Conservation (phyloP, 1,140 invertebrate genomes). For the Pogonomyrmex californicus region DNA sequence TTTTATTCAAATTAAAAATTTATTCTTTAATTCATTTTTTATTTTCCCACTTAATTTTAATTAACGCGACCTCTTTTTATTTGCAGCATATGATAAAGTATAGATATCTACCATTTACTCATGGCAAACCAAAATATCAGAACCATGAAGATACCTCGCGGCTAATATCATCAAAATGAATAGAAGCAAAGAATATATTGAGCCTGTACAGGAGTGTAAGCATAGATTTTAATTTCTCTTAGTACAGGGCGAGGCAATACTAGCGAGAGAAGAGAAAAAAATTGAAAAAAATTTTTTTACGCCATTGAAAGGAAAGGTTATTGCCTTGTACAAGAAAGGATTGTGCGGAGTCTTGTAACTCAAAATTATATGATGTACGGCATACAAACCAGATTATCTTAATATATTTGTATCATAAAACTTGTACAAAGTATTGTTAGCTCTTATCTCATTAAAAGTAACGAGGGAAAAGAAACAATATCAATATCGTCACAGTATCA, state of each 20-base stretch:
- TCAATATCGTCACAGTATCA: slow-evolving; percentile 78
- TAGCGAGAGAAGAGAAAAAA: slow-evolving; percentile 35
- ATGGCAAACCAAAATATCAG: slow-evolving; percentile 98
- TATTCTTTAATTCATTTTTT: slow-evolving; percentile 23
- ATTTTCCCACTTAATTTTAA: not conserved
- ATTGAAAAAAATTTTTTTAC: slow-evolving; percentile 67
- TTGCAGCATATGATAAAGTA: slow-evolving; percentile 99
- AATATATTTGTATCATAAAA: slow-evolving; percentile 87
- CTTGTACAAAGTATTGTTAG: slow-evolving; percentile 87
- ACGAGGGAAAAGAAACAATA: slow-evolving; percentile 60
- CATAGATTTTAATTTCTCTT: slow-evolving; percentile 80
- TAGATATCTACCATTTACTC: slow-evolving; percentile 99
- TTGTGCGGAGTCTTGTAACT: slow-evolving; percentile 54
- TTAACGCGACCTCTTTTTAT: slow-evolving; percentile 71
- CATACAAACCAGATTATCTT: slow-evolving; percentile 83
- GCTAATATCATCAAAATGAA: slow-evolving; percentile 85
- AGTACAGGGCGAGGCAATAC: slow-evolving; percentile 47
- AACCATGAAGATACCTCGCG: slow-evolving; percentile 88
- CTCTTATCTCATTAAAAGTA: slow-evolving; percentile 78
- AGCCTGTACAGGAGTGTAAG: slow-evolving; percentile 78
- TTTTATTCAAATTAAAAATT: not conserved
- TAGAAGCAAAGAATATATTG: slow-evolving; percentile 77
- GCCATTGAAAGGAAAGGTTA: slow-evolving; percentile 64
- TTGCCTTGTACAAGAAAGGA: slow-evolving; percentile 70
- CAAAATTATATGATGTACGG: slow-evolving; percentile 71